Percentiles rank a stretch among this genome's conserved stretches.
phyloP scores from a whole-genome alignment of 2,797 vertebrate genomes.

The Vultur gryphus region DNA sequence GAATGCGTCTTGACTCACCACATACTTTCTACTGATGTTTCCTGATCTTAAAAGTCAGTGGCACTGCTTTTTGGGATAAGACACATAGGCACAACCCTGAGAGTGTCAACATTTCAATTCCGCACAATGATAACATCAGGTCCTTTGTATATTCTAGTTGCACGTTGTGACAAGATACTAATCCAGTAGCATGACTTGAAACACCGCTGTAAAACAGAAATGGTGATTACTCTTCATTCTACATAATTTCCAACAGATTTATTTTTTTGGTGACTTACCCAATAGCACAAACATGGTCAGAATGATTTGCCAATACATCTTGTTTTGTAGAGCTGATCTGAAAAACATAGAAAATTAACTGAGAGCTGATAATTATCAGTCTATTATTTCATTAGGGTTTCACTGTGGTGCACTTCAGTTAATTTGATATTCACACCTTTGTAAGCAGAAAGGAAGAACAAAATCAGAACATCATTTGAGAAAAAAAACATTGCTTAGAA shows the following conservation, averaged over 20 bases:
- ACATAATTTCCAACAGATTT: background rate
- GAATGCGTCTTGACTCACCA: background rate
- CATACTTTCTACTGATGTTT: background rate
- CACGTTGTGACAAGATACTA: background rate
- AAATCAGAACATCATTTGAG: background rate
- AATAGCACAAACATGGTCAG: slow-evolving; percentile 24
- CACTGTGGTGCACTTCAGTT: background rate
- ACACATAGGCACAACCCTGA: background rate
- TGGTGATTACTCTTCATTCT: background rate
- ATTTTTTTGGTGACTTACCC: slow-evolving; percentile 62
- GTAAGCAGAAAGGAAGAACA: background rate
- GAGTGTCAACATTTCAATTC: background rate
- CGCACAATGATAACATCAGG: background rate
- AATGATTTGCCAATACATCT: slow-evolving; percentile 65
- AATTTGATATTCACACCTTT: background rate
- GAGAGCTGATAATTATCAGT: background rate
- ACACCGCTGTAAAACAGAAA: background rate
- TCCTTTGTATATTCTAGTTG: background rate
- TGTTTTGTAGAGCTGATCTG: slow-evolving; percentile 40
- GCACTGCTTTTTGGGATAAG: background rate
- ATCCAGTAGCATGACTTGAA: background rate
- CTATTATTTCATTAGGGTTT: background rate
- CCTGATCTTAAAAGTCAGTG: background rate
- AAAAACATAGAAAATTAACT: slow-evolving; percentile 23
- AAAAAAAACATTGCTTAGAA: background rate